Percentiles rank a stretch among this genome's conserved stretches.
phyloP scores from a whole-genome alignment of 2,113 vertebrate genomes.

The Corythoichthys haematopterus region DNA sequence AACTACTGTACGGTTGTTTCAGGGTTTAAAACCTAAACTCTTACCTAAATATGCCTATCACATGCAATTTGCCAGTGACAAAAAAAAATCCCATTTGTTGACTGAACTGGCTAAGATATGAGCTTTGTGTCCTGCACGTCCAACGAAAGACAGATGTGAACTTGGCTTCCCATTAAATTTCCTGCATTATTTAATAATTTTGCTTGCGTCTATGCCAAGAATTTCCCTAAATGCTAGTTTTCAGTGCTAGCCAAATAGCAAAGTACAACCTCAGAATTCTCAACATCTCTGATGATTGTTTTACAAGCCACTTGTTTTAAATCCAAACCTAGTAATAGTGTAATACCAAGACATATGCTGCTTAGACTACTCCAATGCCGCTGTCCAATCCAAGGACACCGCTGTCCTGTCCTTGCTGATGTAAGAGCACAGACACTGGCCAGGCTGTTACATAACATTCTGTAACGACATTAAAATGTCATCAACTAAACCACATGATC shows the following conservation, averaged over 20 bases:
- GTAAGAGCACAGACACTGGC: constrained; percentile 43
- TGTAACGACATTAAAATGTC: constrained; percentile 53
- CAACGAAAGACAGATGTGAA: constrained; percentile 53
- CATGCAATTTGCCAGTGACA: constrained; percentile 10
- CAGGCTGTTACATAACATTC: constrained; percentile 55
- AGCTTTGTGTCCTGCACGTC: constrained; percentile 28
- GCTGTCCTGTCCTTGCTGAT: constrained; percentile 50
- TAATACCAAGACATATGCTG: constrained; percentile 30
- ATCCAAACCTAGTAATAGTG: constrained; percentile 17
- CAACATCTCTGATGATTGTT: too few relatives aligned
- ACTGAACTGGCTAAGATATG: constrained; percentile 42
- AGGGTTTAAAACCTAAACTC: neutral
- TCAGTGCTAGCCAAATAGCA: constrained; percentile 21
- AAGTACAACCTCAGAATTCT: constrained; percentile 15
- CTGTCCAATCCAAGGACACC: constrained; percentile 35
- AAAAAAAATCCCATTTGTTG: constrained; percentile 32
- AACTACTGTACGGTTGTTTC: neutral
- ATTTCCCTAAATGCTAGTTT: constrained; percentile 36
- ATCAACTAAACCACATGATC: constrained; percentile 42
- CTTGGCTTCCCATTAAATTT: constrained; percentile 26
- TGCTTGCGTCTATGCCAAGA: constrained; percentile 23
- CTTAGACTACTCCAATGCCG: constrained; percentile 36
- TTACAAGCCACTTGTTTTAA: neutral
- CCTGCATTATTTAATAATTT: constrained; percentile 46
- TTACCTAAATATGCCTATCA: neutral